Base-by-base conservation (phyloP, 2,797 vertebrate species). In the Phrynocephalus forsythii region DNA sequence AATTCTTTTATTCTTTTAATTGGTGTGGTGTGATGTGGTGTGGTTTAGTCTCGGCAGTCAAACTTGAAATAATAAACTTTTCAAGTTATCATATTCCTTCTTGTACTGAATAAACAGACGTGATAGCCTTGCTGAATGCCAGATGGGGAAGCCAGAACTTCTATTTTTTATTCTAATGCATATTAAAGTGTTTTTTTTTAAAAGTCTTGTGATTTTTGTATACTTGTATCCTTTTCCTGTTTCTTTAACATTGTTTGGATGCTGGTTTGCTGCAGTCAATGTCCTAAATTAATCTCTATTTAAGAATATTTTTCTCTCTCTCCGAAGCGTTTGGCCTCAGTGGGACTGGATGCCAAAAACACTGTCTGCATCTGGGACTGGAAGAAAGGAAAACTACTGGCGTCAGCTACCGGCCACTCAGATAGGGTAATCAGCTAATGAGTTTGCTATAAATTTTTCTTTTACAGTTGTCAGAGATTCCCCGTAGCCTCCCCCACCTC, bases 331-430 rank as follows among this genome's bases (percentile, higher is more conserved):
- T 95, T 99, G 91, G 98, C 97, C 26, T 99, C 99, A 0, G 97
- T 99, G 44, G 98, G 99, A 84, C 95, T 99, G 90, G 99, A 99
- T 93, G 98, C 98, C 95, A 99, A 99, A 96, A 99, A 99, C 93
- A 99, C 98, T 0, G 94, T 99, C 90, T 99, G 98, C 85, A 95
- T 99, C 82, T 99, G 99, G 99, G 98, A 99, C 93, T 99, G 99
- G 98, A 98, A 97, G 93, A 98, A 97, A 94, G 99, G 99, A 88
- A 97, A 98, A 83, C 97, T 98, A 63, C 95, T 99, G 86, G 98
- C 98, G 76, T 97, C 98, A 5, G 98, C 98, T 11, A 98, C 98
- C 0, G 99, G 99, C 92, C 99, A 99, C 95, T 99, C 98, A 0
- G 98, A 99, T 95, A 96, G 99, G 97, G 99, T 99, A 97, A 88